A percentile compares a stretch with the other conserved stretches of the same genome.
These are phyloP conservation scores for Mylabris sibirica DNA, from an alignment of 2,888 invertebrate genomes.

Conservation along the genomic window DNA sequence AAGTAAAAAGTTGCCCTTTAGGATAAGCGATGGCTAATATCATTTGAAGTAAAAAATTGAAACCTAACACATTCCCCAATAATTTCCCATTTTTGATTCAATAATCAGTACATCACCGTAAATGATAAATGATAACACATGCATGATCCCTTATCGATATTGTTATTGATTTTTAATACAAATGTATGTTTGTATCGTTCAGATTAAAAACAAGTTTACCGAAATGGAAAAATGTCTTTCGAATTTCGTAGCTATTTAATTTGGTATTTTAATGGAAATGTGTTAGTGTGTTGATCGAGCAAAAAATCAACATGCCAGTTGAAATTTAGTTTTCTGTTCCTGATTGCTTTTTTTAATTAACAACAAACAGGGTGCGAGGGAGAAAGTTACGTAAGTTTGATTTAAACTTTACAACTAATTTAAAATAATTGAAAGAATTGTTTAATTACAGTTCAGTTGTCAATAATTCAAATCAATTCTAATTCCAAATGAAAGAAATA, in stretches of 20 bases:
- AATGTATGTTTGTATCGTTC: not conserved
- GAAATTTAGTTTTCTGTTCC: not conserved
- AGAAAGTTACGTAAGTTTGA: not conserved
- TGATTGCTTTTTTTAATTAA: not conserved
- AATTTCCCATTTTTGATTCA: not conserved
- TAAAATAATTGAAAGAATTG: too few relatives aligned
- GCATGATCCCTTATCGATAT: not conserved
- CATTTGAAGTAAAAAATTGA: not conserved
- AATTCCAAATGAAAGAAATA: too few relatives aligned
- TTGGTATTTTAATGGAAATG: not conserved
- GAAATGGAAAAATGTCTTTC: not conserved
- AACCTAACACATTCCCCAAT: not conserved
- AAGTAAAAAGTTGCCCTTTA: too few relatives aligned
- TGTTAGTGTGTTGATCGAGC: not conserved
- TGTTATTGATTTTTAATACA: constrained; percentile 1
- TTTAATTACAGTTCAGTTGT: too few relatives aligned
- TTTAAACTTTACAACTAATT: not conserved
- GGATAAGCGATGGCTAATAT: not conserved
- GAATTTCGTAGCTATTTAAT: not conserved
- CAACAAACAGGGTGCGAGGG: not conserved
- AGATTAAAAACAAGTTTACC: not conserved
- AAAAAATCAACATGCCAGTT: not conserved
- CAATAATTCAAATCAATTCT: too few relatives aligned
- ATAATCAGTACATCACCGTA: not conserved
- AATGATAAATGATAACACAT: not conserved